Evolutionary conservation across 2,888 invertebrate genomes (phyloP).

Genomic region (Philereme transversata): DNA sequence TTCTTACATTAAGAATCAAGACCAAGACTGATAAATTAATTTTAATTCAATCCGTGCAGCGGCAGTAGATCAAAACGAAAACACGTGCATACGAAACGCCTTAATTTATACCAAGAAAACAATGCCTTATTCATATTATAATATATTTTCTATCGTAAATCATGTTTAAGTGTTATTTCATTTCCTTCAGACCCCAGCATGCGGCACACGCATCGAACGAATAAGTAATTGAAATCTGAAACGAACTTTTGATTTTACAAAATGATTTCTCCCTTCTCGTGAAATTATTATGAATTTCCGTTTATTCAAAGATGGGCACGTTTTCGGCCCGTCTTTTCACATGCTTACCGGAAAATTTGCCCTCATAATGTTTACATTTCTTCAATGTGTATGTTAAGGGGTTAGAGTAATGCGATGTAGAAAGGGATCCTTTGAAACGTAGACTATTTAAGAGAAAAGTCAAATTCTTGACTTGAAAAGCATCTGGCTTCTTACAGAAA

Average conservation of each 20-base stretch:
- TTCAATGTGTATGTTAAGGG: conserved; percentile 41
- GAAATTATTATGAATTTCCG: conserved; percentile 81
- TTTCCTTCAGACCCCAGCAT: conserved; percentile 74
- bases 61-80: conserved; percentile 55
- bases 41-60: conserved; percentile 39
- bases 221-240: conserved; percentile 83
- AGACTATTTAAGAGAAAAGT: conserved; percentile 33
- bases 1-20: neutral
- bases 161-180: conserved; percentile 82
- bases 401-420: conserved; percentile 39
- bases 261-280: conserved; percentile 71
- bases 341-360: conserved; percentile 47
- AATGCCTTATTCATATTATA: conserved; percentile 77
- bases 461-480: conserved; percentile 11
- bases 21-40: conserved; percentile 34
- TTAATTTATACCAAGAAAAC: conserved; percentile 75
- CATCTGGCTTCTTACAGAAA: conserved; percentile 14
- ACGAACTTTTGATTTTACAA: conserved; percentile 81
- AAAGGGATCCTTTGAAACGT: conserved; percentile 30
- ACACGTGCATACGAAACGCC: conserved; percentile 64
- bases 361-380: conserved; percentile 49
- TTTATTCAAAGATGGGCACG: conserved; percentile 57
- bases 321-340: conserved; percentile 56
- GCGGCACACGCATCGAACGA: conserved; percentile 80
- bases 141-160: conserved; percentile 80